phyloP scores from a whole-genome alignment of 1,140 invertebrate genomes.

The Periplaneta americana region DNA sequence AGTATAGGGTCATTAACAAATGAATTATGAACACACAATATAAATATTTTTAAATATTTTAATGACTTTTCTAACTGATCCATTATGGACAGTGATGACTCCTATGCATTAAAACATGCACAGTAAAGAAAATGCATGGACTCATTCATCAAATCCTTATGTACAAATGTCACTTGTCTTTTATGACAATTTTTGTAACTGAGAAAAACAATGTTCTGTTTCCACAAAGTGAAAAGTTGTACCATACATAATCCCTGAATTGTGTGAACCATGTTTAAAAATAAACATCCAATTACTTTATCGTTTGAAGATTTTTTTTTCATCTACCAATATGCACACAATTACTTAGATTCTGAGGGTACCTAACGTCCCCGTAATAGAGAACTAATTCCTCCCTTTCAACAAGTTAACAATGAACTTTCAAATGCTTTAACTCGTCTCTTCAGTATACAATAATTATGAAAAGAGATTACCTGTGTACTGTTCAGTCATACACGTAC shows the following conservation, averaged over 20 bases:
- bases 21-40: background rate
- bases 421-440: background rate
- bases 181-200: background rate
- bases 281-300: background rate
- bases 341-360: background rate
- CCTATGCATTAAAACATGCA: constrained; percentile 48
- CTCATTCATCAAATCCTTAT: constrained; percentile 16
- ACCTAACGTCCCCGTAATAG: background rate
- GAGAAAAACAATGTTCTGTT: background rate
- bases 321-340: background rate
- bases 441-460: background rate
- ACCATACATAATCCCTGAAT: constrained; percentile 2
- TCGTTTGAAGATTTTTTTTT: background rate
- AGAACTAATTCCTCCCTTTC: background rate
- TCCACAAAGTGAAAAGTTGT: background rate
- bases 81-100: constrained; percentile 14
- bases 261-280: background rate
- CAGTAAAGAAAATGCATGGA: constrained; percentile 27
- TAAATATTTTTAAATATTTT: background rate
- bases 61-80: constrained; percentile 7
- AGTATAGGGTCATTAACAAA: background rate
- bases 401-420: background rate
- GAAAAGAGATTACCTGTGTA: background rate
- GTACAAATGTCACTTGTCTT: background rate
- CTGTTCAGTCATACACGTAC: background rate